These are phyloP conservation scores for Panthera tigris DNA, from an alignment of 2,113 vertebrate species.

Conservation along the genomic window DNA sequence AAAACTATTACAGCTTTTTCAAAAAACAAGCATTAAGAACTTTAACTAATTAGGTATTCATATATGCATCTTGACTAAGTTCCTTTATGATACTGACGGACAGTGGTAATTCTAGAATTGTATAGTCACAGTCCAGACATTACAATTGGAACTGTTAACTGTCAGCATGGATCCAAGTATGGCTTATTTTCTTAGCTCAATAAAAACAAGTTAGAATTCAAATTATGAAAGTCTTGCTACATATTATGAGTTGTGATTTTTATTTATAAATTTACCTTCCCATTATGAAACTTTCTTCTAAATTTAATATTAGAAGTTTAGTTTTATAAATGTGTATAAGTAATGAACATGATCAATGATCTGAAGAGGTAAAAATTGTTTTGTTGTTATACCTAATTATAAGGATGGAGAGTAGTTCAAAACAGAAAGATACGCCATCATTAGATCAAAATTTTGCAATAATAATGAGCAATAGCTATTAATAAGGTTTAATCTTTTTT, in stretches of 20 bases:
- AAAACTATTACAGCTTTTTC: background rate
- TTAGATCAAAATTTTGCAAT: background rate
- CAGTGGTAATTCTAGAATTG: background rate
- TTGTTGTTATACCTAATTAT: background rate
- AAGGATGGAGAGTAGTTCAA: background rate
- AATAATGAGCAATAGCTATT: background rate
- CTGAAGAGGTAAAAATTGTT: background rate
- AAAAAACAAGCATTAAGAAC: slow-evolving; percentile 3
- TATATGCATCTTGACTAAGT: background rate
- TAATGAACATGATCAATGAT: background rate
- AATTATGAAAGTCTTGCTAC: background rate
- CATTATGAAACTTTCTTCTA: background rate
- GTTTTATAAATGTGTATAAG: background rate
- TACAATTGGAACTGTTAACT: background rate
- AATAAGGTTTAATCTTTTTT: background rate
- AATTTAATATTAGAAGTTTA: background rate
- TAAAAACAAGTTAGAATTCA: background rate
- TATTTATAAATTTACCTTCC: background rate
- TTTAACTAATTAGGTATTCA: background rate
- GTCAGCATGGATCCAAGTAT: background rate
- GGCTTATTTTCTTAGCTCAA: background rate
- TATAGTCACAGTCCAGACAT: background rate
- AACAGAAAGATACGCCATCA: background rate
- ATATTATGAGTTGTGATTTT: background rate
- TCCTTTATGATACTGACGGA: background rate